phyloP scores from a whole-genome alignment of 2,113 vertebrate genomes.

The Reinhardtius hippoglossoides region DNA sequence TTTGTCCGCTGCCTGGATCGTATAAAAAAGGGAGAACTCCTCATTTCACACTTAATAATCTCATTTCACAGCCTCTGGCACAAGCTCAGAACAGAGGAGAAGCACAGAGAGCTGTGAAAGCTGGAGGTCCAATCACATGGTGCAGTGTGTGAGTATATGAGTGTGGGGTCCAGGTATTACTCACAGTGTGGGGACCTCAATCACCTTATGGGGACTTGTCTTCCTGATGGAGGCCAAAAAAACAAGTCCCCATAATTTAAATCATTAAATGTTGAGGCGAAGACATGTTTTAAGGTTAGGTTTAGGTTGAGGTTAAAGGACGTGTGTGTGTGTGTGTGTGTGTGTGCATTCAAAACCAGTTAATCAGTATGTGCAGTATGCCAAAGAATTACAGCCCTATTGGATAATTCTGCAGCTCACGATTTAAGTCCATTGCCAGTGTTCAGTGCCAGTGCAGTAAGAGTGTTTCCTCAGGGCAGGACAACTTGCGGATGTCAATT shows the following conservation, averaged over 20 bases:
- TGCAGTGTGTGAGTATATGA: constrained; percentile 6
- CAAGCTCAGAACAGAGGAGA: constrained; percentile 54
- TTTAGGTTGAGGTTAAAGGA: not conserved
- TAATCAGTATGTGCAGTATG: not conserved
- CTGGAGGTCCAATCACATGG: constrained; percentile 57
- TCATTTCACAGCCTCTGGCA: constrained; percentile 68
- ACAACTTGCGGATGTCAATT: not conserved
- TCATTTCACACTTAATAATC: constrained; percentile 78
- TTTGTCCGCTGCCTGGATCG: constrained; percentile 53
- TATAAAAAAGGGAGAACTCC: constrained; percentile 40
- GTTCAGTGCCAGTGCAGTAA: not conserved
- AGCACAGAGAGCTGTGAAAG: constrained; percentile 37
- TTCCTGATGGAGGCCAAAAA: no score
- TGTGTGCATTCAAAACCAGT: not conserved
- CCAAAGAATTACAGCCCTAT: not conserved
- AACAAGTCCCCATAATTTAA: not conserved
- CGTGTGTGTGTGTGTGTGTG: not conserved
- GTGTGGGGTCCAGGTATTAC: not conserved
- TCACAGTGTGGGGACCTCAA: not conserved
- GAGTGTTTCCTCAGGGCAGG: not conserved
- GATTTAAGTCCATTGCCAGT: not conserved
- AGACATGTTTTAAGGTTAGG: not conserved
- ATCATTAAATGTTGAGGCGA: not conserved
- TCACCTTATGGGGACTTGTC: not conserved
- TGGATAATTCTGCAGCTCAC: not conserved